phyloP scores from a whole-genome alignment of 1,140 invertebrate genomes.

The Eulimnadia texana region DNA sequence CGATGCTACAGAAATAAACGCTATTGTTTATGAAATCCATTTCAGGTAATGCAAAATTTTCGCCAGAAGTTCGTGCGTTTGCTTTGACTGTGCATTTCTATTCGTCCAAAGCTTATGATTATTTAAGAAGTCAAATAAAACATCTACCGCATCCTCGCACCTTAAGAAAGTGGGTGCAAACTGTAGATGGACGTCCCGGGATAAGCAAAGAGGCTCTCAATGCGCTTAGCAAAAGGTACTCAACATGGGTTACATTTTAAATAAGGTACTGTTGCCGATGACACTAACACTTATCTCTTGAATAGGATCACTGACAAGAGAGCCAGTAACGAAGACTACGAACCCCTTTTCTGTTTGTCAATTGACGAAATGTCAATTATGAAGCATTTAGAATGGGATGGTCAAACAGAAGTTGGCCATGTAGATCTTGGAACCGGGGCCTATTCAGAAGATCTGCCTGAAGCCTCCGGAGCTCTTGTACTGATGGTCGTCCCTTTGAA shows the following conservation, averaged over 20 bases:
- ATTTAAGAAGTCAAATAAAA: not conserved
- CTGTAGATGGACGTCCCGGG: not conserved
- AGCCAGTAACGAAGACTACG: not conserved
- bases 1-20: not conserved
- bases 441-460: not conserved
- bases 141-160: not conserved
- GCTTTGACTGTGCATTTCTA: not conserved
- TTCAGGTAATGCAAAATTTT: not conserved
- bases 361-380: not conserved
- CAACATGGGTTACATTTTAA: not conserved
- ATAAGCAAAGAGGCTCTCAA: not conserved
- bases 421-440: not conserved
- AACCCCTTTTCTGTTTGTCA: not conserved
- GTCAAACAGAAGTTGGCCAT: not conserved
- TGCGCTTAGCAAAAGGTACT: not conserved
- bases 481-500: slow-evolving; percentile 9
- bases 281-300: not conserved
- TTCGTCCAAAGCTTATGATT: not conserved
- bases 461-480: not conserved
- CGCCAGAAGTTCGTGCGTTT: not conserved
- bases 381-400: not conserved
- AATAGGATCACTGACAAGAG: not conserved
- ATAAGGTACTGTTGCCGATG: not conserved
- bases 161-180: not conserved
- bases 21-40: not conserved